Conservation (phyloP, 2,797 vertebrate species). For the Cygnus olor region DNA sequence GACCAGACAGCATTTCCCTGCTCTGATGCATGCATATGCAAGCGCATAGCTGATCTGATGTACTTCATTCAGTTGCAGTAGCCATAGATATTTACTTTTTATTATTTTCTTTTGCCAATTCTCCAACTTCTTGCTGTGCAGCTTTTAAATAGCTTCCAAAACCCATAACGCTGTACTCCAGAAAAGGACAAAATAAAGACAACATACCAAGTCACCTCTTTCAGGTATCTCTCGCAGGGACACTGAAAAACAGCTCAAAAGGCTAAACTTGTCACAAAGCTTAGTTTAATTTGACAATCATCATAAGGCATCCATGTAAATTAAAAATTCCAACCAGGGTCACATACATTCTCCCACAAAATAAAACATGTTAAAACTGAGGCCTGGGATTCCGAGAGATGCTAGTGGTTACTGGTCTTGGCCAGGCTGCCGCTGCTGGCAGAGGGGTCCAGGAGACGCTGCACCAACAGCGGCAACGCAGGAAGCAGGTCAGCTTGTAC, state of each 20-base stretch:
- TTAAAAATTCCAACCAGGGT: conserved; percentile 66
- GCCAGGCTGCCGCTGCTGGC: not conserved
- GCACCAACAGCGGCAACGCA: not conserved
- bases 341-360: conserved; percentile 62
- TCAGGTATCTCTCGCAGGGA: not conserved
- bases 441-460: not conserved
- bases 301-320: conserved; percentile 73
- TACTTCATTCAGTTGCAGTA: not conserved
- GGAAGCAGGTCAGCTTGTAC: conserved; percentile 50
- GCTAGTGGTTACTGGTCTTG: conserved; percentile 13
- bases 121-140: not conserved
- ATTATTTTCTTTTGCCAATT: conserved; percentile 11
- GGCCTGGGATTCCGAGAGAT: conserved; percentile 17
- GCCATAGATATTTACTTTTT: not conserved
- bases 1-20: not conserved
- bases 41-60: not conserved
- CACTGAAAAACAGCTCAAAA: not conserved
- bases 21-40: not conserved
- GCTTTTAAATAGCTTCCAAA: not conserved
- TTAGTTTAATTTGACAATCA: conserved; percentile 71
- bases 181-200: conserved; percentile 3
- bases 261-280: conserved; percentile 52
- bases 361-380: conserved; percentile 32
- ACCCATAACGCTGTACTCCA: not conserved
- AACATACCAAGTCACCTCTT: not conserved